Evolutionary conservation across 92 coral and sea anemone genomes (phyloP).

Genomic region (Micromussa lordhowensis): DNA sequence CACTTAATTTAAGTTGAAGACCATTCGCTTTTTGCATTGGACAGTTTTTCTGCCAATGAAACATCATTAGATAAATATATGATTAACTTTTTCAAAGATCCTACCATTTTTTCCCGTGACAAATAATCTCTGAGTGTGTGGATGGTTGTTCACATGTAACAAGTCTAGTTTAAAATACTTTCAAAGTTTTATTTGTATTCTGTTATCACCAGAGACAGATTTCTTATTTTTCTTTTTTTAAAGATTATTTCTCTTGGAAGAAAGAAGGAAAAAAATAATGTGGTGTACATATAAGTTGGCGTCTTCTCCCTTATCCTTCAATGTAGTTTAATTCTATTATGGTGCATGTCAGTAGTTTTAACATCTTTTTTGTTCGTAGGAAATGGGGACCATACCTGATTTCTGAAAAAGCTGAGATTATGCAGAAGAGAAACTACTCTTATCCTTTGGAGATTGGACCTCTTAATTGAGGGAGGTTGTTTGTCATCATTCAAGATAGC

Average conservation of each 20-base stretch:
- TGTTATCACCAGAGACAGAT: no score
- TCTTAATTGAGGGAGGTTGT: not conserved
- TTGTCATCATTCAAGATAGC: constrained; percentile 36
- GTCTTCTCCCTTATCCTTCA: not conserved
- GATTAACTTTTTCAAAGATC: not conserved
- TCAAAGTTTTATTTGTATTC: no score
- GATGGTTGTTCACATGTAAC: no score
- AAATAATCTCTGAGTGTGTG: no score
- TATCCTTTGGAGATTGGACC: constrained; percentile 17
- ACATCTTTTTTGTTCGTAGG: not conserved
- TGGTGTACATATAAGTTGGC: not conserved
- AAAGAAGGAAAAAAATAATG: no score
- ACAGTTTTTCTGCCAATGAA: constrained; percentile 40
- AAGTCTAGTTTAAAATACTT: no score
- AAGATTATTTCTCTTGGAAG: no score
- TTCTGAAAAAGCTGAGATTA: no score
- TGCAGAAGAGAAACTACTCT: constrained; percentile 29
- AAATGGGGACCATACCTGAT: constrained; percentile 30
- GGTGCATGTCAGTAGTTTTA: not conserved
- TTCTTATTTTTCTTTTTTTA: no score
- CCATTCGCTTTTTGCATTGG: constrained; percentile 58
- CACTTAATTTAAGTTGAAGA: constrained; percentile 50
- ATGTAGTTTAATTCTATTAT: not conserved
- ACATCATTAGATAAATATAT: constrained; percentile 3
- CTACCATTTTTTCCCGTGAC: no score